Conservation (phyloP, 2,888 invertebrate species). For the Tinea pellionella region DNA sequence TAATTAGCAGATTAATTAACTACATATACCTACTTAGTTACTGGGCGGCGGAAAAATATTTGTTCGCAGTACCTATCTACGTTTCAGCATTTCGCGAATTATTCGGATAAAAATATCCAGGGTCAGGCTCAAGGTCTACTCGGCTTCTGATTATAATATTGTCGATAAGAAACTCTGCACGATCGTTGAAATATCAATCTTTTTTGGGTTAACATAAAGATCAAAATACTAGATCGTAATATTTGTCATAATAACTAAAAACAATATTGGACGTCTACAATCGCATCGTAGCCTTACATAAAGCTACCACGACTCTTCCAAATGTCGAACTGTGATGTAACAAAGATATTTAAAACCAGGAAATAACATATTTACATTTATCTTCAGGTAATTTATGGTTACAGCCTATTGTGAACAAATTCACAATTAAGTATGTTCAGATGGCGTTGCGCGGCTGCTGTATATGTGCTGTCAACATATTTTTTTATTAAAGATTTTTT, state of each 20-base stretch:
- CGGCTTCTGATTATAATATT: constrained; percentile 57
- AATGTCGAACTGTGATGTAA: constrained; percentile 10
- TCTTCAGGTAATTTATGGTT: too few species aligned
- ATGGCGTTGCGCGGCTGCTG: too few species aligned
- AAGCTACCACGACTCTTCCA: constrained; percentile 24
- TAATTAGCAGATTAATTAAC: background rate
- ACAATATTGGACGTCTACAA: constrained; percentile 52
- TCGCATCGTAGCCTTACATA: constrained; percentile 23
- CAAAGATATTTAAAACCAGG: background rate
- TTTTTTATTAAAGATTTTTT: too few species aligned
- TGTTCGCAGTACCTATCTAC: constrained; percentile 1
- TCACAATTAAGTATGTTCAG: too few species aligned
- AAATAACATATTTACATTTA: background rate
- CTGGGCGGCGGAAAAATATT: background rate
- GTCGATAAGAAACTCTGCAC: constrained; percentile 24
- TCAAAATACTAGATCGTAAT: constrained; percentile 9
- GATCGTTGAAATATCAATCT: constrained; percentile 5
- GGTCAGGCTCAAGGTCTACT: constrained; percentile 63
- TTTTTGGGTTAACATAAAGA: constrained; percentile 1
- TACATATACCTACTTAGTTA: too few species aligned
- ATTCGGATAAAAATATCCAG: constrained; percentile 65
- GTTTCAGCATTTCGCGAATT: constrained; percentile 43
- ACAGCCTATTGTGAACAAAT: too few species aligned
- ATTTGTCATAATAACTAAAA: constrained; percentile 25
- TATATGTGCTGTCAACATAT: too few species aligned